Evolutionary conservation across 2,797 vertebrate genomes (phyloP).

Genomic region (Artibeus lituratus): DNA sequence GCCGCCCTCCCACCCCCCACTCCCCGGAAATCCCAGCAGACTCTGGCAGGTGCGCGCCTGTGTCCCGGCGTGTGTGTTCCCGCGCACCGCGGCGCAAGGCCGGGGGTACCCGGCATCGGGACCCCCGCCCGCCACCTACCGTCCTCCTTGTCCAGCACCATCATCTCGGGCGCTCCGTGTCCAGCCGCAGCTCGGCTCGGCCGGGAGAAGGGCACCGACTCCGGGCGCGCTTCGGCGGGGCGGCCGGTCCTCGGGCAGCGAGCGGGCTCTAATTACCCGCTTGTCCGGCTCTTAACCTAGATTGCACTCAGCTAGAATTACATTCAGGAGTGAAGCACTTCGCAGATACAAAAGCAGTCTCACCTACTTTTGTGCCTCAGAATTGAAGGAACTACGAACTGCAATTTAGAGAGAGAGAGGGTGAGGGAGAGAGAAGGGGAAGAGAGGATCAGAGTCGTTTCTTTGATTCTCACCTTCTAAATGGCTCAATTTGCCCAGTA

Average conservation of each 20-base stretch:
- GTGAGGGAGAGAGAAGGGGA: conserved; percentile 54
- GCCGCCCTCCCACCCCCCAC: not conserved
- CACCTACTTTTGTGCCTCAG: conserved; percentile 84
- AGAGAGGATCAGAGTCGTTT: conserved; percentile 80
- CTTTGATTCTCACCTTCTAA: conserved; percentile 85
- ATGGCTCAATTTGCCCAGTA: conserved; percentile 85
- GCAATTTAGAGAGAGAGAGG: conserved; percentile 79
- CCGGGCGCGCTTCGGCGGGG: conserved; percentile 83
- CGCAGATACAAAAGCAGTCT: conserved; percentile 85
- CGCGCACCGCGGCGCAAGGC: not conserved
- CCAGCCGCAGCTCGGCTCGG: conserved; percentile 88
- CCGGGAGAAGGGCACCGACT: conserved; percentile 80
- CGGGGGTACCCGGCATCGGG: not conserved
- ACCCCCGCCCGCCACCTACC: conserved; percentile 90
- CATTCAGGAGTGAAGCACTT: conserved; percentile 86
- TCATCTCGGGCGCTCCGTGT: conserved; percentile 96
- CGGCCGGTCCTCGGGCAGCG: conserved; percentile 85
- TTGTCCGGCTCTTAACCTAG: conserved; percentile 88
- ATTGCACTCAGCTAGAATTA: conserved; percentile 87
- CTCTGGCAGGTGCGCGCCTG: not conserved
- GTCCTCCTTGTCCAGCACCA: conserved; percentile 99
- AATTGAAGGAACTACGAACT: conserved; percentile 84
- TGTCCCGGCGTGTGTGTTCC: conserved; percentile 48
- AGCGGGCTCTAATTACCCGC: conserved; percentile 86
- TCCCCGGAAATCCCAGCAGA: not conserved